Evolutionary conservation across 2,113 vertebrate species (phyloP).

Genomic region (Antennarius striatus): DNA sequence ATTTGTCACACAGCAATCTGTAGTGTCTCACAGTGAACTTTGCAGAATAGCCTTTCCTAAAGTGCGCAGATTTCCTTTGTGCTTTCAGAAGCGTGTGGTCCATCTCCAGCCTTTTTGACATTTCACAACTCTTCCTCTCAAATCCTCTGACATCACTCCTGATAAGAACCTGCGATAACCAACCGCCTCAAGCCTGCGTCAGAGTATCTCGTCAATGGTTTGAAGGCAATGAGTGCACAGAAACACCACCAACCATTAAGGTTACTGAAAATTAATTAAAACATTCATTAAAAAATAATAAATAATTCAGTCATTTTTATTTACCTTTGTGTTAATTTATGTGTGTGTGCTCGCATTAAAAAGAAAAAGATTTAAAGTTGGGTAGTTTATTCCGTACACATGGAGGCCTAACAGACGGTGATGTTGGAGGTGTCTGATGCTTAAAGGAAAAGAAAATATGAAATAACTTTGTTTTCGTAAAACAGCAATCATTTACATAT

Average conservation of each 20-base stretch:
- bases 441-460: background rate
- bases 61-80: background rate
- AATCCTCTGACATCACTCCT: background rate
- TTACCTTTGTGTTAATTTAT: too few species aligned
- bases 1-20: conserved; percentile 16
- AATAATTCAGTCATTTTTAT: too few species aligned
- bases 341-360: conserved; percentile 4
- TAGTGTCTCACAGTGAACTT: background rate
- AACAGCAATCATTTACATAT: too few species aligned
- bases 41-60: background rate
- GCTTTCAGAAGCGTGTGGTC: background rate
- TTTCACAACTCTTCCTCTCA: background rate
- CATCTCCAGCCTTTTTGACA: background rate
- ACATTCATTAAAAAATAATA: too few species aligned
- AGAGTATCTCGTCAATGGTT: background rate
- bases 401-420: background rate
- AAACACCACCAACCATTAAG: too few species aligned
- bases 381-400: background rate
- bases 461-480: too few species aligned
- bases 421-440: background rate
- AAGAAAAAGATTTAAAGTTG: background rate
- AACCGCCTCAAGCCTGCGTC: background rate
- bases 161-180: background rate
- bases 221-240: too few species aligned
- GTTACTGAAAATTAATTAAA: too few species aligned